Conservation (phyloP, 2,113 vertebrate genomes). For the Caranx ignobilis region DNA sequence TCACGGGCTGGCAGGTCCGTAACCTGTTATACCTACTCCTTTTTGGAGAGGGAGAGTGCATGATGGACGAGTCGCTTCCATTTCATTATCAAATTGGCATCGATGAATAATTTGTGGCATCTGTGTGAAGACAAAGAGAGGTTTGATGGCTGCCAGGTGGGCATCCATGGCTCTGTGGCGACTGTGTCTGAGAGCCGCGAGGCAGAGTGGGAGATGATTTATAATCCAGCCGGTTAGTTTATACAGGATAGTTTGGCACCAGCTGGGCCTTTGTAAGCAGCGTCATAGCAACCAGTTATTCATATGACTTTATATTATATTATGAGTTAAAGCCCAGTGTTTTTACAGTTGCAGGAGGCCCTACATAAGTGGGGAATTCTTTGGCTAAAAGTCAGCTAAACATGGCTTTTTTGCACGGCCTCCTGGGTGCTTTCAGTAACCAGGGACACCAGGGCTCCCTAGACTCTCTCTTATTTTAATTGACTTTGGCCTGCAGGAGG, state of each 20-base stretch:
- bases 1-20: slow-evolving; percentile 28
- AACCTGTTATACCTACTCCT: slow-evolving; percentile 38
- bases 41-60: slow-evolving; percentile 7
- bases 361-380: slow-evolving; percentile 38
- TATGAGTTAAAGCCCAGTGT: slow-evolving; percentile 31
- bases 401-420: slow-evolving; percentile 62
- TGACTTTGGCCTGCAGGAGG: slow-evolving; percentile 81
- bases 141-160: slow-evolving; percentile 46
- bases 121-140: slow-evolving; percentile 64
- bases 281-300: slow-evolving; percentile 50
- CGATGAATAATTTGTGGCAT: slow-evolving; percentile 67
- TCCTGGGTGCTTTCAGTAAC: slow-evolving; percentile 71
- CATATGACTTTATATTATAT: slow-evolving; percentile 24
- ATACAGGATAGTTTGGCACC: slow-evolving; percentile 37
- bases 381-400: slow-evolving; percentile 58
- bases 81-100: slow-evolving; percentile 70
- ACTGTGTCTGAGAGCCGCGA: slow-evolving; percentile 23
- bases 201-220: slow-evolving; percentile 56
- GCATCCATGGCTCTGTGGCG: slow-evolving; percentile 30
- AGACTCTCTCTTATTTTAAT: slow-evolving; percentile 76
- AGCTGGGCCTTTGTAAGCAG: slow-evolving; percentile 12
- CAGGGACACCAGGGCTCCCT: slow-evolving; percentile 68
- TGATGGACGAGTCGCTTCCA: slow-evolving; percentile 43
- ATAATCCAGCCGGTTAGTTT: slow-evolving; percentile 43
- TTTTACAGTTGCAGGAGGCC: slow-evolving; percentile 46